phyloP scores from a whole-genome alignment of 2,113 vertebrate species.

The Thinocorus orbignyianus region DNA sequence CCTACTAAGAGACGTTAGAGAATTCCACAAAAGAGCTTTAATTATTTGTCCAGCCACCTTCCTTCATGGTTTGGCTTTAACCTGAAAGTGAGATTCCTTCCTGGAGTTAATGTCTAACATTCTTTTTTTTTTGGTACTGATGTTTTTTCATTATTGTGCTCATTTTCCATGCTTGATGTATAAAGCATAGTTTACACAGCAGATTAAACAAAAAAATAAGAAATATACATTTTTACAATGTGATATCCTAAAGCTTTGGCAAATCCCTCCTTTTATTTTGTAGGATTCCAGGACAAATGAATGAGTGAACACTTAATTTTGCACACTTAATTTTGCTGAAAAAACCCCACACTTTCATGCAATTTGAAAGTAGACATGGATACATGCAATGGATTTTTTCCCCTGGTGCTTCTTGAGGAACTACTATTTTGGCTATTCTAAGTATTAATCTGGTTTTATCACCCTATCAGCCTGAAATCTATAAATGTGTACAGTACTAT shows the following conservation, averaged over 20 bases:
- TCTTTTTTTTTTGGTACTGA: neutral
- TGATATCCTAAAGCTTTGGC: neutral
- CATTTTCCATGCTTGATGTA: neutral
- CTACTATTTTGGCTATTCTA: neutral
- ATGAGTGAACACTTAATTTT: neutral
- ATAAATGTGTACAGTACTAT: neutral
- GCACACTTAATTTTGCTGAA: neutral
- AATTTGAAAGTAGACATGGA: neutral
- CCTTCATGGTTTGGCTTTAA: neutral
- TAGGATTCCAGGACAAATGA: neutral
- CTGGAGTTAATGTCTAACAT: neutral
- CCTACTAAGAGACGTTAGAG: neutral
- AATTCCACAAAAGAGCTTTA: neutral
- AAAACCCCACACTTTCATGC: neutral
- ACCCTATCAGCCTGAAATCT: neutral
- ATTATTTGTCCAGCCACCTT: neutral
- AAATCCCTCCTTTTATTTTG: neutral
- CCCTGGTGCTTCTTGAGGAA: neutral
- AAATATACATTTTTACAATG: neutral
- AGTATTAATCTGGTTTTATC: neutral
- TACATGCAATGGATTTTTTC: neutral
- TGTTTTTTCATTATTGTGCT: neutral
- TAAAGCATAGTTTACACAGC: neutral
- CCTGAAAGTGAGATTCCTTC: neutral
- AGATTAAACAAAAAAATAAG: neutral